Base-by-base conservation (phyloP, 1,140 invertebrate genomes). In the Brachionus calyciflorus region DNA sequence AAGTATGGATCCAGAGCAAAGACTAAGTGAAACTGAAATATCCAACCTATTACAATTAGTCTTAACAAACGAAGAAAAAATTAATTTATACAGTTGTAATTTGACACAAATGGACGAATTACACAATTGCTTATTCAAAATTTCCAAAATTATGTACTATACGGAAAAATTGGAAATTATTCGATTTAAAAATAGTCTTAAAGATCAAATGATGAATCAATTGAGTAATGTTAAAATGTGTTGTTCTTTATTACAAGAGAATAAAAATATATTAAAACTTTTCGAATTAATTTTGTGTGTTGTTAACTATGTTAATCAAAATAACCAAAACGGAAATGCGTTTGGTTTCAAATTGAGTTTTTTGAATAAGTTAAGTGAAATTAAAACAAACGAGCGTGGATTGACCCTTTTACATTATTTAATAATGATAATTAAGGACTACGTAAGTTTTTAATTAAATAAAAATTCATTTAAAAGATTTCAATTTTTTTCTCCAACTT, bases 261-360 rank as follows among this genome's bases (percentile, higher is more conserved):
- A 55, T 41, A 49, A 55, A 19, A 49, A 21, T 41, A 49, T 73
- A 51, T 49, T 73, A 4, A 49, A 73, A 26, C 41, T 73, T 9
- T 55, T 73, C 10, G 51, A 73, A 33, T 41, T 73, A 19, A n/a
- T 55, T 17, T 26, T 73, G 30, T 73, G 69, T 17, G 33, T 73
- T 19, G 69, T 49, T 12, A 73, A 73, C 41, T 73, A 73, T 55
- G 51, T 73, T 2, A 73, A 73, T 24, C 69, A 73, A 24, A 73
- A 51, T 55, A 73, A 73, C 46, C 46, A 73, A 55, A 73, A 73
- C 46, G 69, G 69, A 49, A 51, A 49, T 37, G 69, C 69, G 46
- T 55, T 73, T 40, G 69, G 69, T 40, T 73, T 73, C 33, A 51
- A 49, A 41, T 51, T 55, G n/a, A 55, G 26, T 37, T 51, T 49